Evolutionary conservation across 2,797 vertebrate genomes (phyloP).

Genomic region (Chaetophractus vellerosus): DNA sequence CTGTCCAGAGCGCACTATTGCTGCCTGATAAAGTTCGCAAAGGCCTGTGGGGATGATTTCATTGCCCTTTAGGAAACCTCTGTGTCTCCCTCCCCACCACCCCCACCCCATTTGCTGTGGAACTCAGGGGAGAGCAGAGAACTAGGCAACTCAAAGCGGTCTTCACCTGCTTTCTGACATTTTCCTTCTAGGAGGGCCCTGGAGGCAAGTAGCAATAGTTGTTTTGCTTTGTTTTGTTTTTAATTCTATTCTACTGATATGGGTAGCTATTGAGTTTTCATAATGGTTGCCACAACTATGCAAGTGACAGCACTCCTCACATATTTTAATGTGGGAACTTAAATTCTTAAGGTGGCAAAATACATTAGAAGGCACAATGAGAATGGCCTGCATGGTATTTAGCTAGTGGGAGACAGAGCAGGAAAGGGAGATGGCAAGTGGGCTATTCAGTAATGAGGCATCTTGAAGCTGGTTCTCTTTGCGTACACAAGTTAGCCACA

Average conservation of each 20-base stretch:
- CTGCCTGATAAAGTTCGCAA: constrained; percentile 32
- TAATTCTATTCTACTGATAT: background rate
- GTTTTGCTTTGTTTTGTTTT: no score
- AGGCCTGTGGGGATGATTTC: background rate
- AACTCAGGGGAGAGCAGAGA: background rate
- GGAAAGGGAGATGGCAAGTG: background rate
- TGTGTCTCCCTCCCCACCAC: background rate
- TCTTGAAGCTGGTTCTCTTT: background rate
- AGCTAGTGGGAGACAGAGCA: background rate
- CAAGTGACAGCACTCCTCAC: background rate
- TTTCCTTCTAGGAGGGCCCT: background rate
- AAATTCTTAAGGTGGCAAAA: constrained; percentile 20
- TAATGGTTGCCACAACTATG: background rate
- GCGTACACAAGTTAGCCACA: background rate
- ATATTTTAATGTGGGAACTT: background rate
- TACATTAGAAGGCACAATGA: background rate
- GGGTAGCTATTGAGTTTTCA: background rate
- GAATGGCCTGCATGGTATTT: background rate
- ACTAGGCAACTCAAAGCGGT: background rate
- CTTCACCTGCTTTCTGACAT: background rate
- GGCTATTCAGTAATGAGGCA: no score
- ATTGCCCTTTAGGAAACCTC: background rate
- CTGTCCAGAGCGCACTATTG: background rate
- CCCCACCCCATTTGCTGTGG: background rate
- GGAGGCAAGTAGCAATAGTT: background rate